These are phyloP conservation scores for Lacerta agilis DNA, from an alignment of 2,797 vertebrate species.

Conservation along the genomic window DNA sequence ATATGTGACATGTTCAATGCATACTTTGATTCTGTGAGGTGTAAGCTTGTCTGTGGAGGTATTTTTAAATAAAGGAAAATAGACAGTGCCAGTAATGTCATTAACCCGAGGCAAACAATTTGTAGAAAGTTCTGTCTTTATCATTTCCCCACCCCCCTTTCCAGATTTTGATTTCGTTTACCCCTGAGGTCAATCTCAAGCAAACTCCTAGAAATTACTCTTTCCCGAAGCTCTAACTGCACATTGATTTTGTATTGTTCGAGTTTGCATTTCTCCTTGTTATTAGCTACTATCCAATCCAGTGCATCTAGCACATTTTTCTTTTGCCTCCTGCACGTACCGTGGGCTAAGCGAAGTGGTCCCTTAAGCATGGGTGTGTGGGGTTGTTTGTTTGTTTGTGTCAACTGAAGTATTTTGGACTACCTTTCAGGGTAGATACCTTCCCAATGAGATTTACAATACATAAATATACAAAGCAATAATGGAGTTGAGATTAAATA, in stretches of 20 bases:
- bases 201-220: conserved; percentile 7
- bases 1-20: not conserved
- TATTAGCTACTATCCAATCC: not conserved
- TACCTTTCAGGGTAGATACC: not conserved
- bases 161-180: accelerated
- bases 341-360: not conserved
- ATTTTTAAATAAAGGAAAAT: conserved; percentile 33
- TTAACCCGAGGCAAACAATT: conserved; percentile 19
- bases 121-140: not conserved
- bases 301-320: not conserved
- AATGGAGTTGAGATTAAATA: no score
- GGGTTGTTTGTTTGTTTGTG: not conserved
- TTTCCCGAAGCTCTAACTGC: not conserved
- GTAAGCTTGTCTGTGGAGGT: not conserved
- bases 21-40: conserved; percentile 45
- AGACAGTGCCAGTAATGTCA: conserved; percentile 17
- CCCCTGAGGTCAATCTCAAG: not conserved
- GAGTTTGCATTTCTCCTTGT: not conserved
- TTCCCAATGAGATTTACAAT: no score
- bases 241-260: not conserved
- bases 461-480: no score
- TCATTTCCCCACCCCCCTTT: not conserved
- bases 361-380: not conserved
- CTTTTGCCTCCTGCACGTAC: not conserved
- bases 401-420: not conserved